phyloP scores from a whole-genome alignment of 1,140 invertebrate genomes.

The Calliopsis andreniformis region DNA sequence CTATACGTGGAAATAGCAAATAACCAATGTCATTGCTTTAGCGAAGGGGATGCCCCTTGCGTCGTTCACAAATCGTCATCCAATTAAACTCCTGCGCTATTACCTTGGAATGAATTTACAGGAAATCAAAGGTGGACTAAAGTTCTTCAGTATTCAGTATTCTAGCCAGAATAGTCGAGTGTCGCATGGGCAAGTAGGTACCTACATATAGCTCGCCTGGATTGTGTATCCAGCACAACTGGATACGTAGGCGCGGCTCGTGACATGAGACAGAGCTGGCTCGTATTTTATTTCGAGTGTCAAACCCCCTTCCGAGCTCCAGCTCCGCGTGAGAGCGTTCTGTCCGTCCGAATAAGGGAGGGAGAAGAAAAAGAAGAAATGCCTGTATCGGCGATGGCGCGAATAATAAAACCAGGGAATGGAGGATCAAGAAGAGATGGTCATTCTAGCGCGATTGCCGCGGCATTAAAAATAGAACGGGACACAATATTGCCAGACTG shows the following conservation, averaged over 20 bases:
- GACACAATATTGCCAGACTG: neutral
- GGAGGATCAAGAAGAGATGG: slow-evolving; percentile 32
- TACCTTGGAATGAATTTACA: no score
- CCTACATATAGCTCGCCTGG: neutral
- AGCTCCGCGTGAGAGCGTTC: slow-evolving; percentile 66
- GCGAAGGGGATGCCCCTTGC: no score
- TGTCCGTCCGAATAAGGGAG: slow-evolving; percentile 26
- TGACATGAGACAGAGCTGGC: slow-evolving; percentile 70
- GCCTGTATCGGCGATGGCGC: slow-evolving; percentile 41
- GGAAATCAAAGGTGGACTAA: no score
- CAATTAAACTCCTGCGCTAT: no score
- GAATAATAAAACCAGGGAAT: slow-evolving; percentile 46
- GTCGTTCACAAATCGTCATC: no score
- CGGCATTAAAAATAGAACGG: slow-evolving; percentile 16
- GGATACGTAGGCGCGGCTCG: slow-evolving; percentile 64
- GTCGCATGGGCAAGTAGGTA: no score
- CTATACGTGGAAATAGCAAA: neutral
- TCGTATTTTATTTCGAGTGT: slow-evolving; percentile 71
- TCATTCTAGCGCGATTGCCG: neutral
- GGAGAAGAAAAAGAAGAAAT: slow-evolving; percentile 16
- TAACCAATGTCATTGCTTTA: neutral
- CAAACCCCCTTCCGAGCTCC: slow-evolving; percentile 55
- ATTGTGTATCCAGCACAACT: slow-evolving; percentile 33
- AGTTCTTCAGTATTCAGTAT: no score
- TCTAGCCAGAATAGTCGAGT: no score